Evolutionary conservation across 2,797 vertebrate genomes (phyloP).

Genomic region (Semotilus atromaculatus): DNA sequence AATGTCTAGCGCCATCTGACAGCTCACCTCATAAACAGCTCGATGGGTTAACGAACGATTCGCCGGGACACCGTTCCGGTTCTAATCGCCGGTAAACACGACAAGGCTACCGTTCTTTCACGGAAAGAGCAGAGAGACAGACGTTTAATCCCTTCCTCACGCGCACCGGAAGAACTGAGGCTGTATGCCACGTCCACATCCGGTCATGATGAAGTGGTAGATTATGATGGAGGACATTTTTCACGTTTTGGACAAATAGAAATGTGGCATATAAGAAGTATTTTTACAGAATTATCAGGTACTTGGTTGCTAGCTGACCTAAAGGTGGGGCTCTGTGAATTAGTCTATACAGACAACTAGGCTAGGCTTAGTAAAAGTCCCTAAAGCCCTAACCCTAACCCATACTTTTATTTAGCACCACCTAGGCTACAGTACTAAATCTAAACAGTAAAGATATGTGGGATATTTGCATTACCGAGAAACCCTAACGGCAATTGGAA

Average conservation of each 20-base stretch:
- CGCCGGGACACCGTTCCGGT: slow-evolving; percentile 37
- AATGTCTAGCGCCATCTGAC: slow-evolving; percentile 8
- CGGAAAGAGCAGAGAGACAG: slow-evolving; percentile 48
- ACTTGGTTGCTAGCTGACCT: background rate
- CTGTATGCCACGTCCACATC: slow-evolving; percentile 85
- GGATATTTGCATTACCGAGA: too few species aligned
- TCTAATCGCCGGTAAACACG: slow-evolving; percentile 34
- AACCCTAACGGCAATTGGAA: background rate
- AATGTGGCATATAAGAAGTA: background rate
- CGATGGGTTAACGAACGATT: slow-evolving; percentile 35
- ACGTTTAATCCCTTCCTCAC: slow-evolving; percentile 64
- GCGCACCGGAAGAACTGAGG: slow-evolving; percentile 79
- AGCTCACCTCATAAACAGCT: slow-evolving; percentile 58
- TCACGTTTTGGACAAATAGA: background rate
- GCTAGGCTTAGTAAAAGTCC: too few species aligned
- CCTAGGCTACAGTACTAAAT: background rate
- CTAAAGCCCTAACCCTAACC: too few species aligned
- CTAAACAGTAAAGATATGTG: background rate
- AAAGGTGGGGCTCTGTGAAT: background rate
- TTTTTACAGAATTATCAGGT: background rate
- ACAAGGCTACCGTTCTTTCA: slow-evolving; percentile 29
- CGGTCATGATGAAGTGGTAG: slow-evolving; percentile 56
- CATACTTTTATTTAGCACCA: background rate
- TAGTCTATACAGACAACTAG: background rate
- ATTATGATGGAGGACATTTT: background rate